phyloP scores from a whole-genome alignment of 2,113 vertebrate species.

The Ammodytes marinus region DNA sequence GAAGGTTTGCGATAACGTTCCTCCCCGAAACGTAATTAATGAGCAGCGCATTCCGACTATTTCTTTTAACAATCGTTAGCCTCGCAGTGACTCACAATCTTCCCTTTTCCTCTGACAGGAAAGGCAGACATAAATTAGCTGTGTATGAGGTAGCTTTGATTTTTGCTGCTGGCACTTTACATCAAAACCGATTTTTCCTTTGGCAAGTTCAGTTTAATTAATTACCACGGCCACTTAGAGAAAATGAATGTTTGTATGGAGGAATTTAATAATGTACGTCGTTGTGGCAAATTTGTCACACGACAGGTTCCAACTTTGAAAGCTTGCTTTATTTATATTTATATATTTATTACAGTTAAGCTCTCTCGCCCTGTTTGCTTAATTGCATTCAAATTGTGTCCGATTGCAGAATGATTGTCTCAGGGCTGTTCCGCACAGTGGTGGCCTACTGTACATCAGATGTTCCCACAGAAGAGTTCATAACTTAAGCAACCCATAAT shows the following conservation, averaged over 20 bases:
- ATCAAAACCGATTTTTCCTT: slow-evolving; percentile 26
- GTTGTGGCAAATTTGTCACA: slow-evolving; percentile 15
- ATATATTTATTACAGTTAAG: background rate
- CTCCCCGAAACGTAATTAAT: slow-evolving; percentile 30
- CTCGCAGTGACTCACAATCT: slow-evolving; percentile 21
- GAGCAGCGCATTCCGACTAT: background rate
- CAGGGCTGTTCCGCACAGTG: background rate
- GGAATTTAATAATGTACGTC: slow-evolving; percentile 25
- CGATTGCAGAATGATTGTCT: background rate
- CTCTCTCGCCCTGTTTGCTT: background rate
- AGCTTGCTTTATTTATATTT: background rate
- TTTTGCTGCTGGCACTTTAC: slow-evolving; percentile 26
- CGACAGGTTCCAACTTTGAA: slow-evolving; percentile 8
- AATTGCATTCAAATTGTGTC: background rate
- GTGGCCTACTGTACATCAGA: background rate
- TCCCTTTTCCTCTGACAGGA: slow-evolving; percentile 15
- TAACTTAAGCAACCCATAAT: background rate
- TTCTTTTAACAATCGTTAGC: slow-evolving; percentile 37
- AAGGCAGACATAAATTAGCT: slow-evolving; percentile 32
- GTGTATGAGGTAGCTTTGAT: slow-evolving; percentile 28
- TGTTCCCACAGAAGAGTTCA: background rate
- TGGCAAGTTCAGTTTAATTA: slow-evolving; percentile 51
- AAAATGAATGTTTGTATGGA: slow-evolving; percentile 43
- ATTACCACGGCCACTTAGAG: slow-evolving; percentile 44
- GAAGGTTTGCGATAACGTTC: slow-evolving; percentile 5